These are phyloP conservation scores for Sceliomorpha sp. DNA, from an alignment of 2,888 invertebrate genomes.

Conservation along the genomic window DNA sequence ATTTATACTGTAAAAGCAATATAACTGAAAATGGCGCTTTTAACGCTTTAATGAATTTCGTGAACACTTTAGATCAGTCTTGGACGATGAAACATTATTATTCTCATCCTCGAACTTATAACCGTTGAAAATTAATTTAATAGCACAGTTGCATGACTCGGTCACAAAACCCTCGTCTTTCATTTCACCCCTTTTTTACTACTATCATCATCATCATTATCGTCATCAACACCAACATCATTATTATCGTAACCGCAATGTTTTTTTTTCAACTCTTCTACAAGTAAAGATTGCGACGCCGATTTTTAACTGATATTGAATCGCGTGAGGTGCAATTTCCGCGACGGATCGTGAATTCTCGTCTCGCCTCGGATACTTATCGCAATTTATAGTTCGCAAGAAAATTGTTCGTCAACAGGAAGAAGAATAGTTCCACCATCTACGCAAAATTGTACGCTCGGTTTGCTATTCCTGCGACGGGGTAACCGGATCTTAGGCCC, in stretches of 20 bases:
- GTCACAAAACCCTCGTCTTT: not conserved
- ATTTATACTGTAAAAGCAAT: too few relatives aligned
- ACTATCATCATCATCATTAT: not conserved
- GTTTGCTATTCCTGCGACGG: conserved; percentile 43
- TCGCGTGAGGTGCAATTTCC: conserved; percentile 46
- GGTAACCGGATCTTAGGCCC: conserved; percentile 58
- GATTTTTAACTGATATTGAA: conserved; percentile 48
- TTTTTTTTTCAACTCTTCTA: conserved; percentile 10
- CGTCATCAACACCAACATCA: conserved; percentile 5
- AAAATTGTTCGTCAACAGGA: conserved; percentile 50
- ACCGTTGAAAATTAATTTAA: conserved; percentile 4
- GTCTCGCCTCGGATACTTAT: conserved; percentile 34
- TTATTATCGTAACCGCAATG: conserved; percentile 13
- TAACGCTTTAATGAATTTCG: conserved; percentile 7
- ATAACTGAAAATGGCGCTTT: too few relatives aligned
- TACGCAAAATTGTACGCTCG: conserved; percentile 57
- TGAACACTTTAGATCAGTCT: not conserved
- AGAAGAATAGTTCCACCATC: conserved; percentile 15
- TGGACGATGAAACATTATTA: not conserved
- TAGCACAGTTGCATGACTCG: conserved; percentile 8
- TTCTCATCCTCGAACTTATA: conserved; percentile 8
- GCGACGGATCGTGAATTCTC: conserved; percentile 25
- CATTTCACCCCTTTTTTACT: not conserved
- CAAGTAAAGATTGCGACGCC: conserved; percentile 19
- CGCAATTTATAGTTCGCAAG: conserved; percentile 44